A percentile compares a stretch with the other conserved stretches of the same genome.
phyloP scores from a whole-genome alignment of 2,888 invertebrate genomes.

The Cheilosia urbana region DNA sequence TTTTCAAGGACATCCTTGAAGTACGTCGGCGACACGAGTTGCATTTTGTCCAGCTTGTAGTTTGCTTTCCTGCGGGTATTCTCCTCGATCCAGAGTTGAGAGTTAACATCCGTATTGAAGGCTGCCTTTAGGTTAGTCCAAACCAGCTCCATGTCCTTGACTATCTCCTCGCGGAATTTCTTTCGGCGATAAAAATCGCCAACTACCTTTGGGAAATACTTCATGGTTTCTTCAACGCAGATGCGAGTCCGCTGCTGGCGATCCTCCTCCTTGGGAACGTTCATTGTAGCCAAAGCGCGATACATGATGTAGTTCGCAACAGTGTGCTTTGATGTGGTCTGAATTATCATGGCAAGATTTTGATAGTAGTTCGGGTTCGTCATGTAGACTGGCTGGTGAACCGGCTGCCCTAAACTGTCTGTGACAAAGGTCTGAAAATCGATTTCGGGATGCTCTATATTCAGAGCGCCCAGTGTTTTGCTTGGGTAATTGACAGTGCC shows the following conservation, averaged over 20 bases:
- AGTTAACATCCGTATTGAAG: constrained; percentile 75
- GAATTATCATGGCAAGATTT: constrained; percentile 78
- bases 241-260: constrained; percentile 54
- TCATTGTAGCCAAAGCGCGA: constrained; percentile 77
- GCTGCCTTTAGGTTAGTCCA: constrained; percentile 79
- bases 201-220: constrained; percentile 79
- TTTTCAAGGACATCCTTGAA: constrained; percentile 65
- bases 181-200: constrained; percentile 81
- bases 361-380: constrained; percentile 76
- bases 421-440: constrained; percentile 78
- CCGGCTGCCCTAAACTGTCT: constrained; percentile 77
- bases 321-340: constrained; percentile 75
- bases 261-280: constrained; percentile 76
- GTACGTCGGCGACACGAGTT: constrained; percentile 78
- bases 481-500: constrained; percentile 27
- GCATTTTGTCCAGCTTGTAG: constrained; percentile 77
- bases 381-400: constrained; percentile 77
- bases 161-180: constrained; percentile 71
- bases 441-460: constrained; percentile 77
- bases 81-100: constrained; percentile 78
- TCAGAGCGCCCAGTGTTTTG: constrained; percentile 77
- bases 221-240: constrained; percentile 77
- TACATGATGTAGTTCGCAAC: constrained; percentile 82
- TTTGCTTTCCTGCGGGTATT: constrained; percentile 78
- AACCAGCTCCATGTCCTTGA: constrained; percentile 78